Base-by-base conservation (phyloP, 64 coral and sea anemone species). In the Trachythela sp. region DNA sequence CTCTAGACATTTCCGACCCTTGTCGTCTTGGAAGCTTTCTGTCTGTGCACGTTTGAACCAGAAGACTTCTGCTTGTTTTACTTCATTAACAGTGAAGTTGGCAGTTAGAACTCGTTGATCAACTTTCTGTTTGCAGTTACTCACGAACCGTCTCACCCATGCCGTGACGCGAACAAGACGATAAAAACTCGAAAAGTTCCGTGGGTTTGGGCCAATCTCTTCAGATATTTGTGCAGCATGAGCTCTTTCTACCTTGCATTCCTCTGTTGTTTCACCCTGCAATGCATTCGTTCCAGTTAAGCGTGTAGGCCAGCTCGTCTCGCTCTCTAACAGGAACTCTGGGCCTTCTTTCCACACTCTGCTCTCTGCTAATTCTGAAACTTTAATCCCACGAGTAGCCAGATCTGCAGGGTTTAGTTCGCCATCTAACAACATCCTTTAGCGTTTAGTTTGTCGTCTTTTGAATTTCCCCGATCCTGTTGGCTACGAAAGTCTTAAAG, bases 341-440 rank as follows among this genome's bases (percentile, higher is more conserved):
- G 75, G 49, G 87, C 38, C 17, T 84, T 45, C 39, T 24, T 50
- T 34, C 38, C 88, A 32, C 48, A 71, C 8, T 43, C 32, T 72
- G 33, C 68, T 72, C 33, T 72, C 68, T 31, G 33, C 33, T 35
- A 72, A 35, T 35, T 72, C 68, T 31, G 68, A 72, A 9, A 35
- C 68, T 72, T 27, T 72, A 27, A 72, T 72, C 68, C 91, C 94
- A 56, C 91, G 39, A 20, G 91, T 92, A 0, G 84, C 72, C 39
- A 88, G 39, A 54, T 92, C 83, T 4, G 90, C 94, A 40, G 32
- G 20, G 42, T 92, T 92, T 0, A 90, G 33, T 14, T 92, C 60
- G 8, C 84, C 87, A 84, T 52, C 48, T 0, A 95, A 42, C 26
- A 90, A 64, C 1, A 58, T 87, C 88, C 91, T 85, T 56, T 92